Percentiles rank a stretch among this genome's conserved stretches.
Evolutionary conservation across 2,888 invertebrate species (phyloP).

Genomic region (Macrophya annulata): DNA sequence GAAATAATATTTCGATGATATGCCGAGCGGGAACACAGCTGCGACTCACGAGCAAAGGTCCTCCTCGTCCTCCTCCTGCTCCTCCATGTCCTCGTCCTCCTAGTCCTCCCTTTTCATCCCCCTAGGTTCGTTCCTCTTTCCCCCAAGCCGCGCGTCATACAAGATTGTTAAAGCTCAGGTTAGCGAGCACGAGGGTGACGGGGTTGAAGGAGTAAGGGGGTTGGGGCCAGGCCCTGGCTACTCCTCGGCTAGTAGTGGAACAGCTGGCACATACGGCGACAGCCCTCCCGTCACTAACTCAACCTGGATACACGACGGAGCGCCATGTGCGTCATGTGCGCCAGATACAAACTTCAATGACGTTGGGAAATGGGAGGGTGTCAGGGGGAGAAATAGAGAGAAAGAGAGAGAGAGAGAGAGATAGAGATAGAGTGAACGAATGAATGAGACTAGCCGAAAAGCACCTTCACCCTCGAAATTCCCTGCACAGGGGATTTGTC

Average conservation of each 20-base stretch:
- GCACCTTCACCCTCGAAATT: slow-evolving; percentile 21
- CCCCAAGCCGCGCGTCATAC: slow-evolving; percentile 69
- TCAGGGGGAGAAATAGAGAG: background rate
- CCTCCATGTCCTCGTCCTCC: background rate
- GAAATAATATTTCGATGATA: slow-evolving; percentile 77
- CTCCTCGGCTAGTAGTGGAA: slow-evolving; percentile 73
- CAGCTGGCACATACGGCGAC: slow-evolving; percentile 78
- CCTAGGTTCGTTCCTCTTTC: background rate
- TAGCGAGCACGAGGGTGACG: slow-evolving; percentile 54
- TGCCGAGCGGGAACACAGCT: slow-evolving; percentile 76
- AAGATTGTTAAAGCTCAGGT: slow-evolving; percentile 76
- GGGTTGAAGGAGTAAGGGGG: slow-evolving; percentile 57
- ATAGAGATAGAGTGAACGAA: background rate
- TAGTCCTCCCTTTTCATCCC: background rate
- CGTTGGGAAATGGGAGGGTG: slow-evolving; percentile 66
- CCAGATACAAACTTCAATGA: slow-evolving; percentile 79
- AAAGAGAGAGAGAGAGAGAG: background rate
- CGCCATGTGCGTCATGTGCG: slow-evolving; percentile 74
- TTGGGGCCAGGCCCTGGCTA: slow-evolving; percentile 55
- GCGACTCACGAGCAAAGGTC: slow-evolving; percentile 72
- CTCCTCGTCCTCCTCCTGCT: slow-evolving; percentile 58
- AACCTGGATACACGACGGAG: slow-evolving; percentile 73
- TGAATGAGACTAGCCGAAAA: slow-evolving; percentile 26
- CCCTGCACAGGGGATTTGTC: slow-evolving; percentile 3
- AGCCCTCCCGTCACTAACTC: slow-evolving; percentile 79